A percentile compares a stretch with the other conserved stretches of the same genome.
phyloP scores from a whole-genome alignment of 2,113 vertebrate genomes.

The Hyperopisus bebe region DNA sequence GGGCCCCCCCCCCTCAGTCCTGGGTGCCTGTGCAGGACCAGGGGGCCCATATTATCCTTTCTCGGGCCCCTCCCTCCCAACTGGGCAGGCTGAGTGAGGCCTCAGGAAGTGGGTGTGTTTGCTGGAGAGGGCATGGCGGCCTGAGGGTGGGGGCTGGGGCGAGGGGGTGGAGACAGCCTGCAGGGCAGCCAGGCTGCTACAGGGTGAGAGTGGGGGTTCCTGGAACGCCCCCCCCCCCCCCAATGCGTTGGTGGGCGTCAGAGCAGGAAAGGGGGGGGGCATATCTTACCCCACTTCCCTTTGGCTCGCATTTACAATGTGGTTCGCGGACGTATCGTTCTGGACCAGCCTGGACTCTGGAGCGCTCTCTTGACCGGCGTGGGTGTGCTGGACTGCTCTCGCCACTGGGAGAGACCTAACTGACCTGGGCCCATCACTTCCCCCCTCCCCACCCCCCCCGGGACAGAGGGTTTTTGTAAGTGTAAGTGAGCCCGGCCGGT shows the following conservation, averaged over 20 bases:
- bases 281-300: background rate
- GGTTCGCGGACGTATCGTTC: background rate
- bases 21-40: background rate
- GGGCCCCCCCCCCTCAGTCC: background rate
- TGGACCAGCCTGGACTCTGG: background rate
- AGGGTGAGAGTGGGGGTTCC: slow-evolving; percentile 33
- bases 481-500: background rate
- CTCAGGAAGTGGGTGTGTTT: slow-evolving; percentile 86
- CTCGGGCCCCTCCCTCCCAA: slow-evolving; percentile 18
- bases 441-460: background rate
- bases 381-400: background rate
- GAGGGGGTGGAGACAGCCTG: slow-evolving; percentile 46
- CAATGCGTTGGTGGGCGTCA: background rate
- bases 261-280: background rate
- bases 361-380: background rate
- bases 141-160: slow-evolving; percentile 76
- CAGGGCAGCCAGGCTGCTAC: slow-evolving; percentile 35
- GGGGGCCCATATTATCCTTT: background rate
- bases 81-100: slow-evolving; percentile 52
- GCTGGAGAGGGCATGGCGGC: slow-evolving; percentile 73
- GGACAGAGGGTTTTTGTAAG: background rate
- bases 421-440: background rate
- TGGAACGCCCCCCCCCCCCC: background rate
- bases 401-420: background rate
- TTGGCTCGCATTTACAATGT: background rate